Conservation (phyloP, 1,140 invertebrate genomes). For the Zophobas atratus region DNA sequence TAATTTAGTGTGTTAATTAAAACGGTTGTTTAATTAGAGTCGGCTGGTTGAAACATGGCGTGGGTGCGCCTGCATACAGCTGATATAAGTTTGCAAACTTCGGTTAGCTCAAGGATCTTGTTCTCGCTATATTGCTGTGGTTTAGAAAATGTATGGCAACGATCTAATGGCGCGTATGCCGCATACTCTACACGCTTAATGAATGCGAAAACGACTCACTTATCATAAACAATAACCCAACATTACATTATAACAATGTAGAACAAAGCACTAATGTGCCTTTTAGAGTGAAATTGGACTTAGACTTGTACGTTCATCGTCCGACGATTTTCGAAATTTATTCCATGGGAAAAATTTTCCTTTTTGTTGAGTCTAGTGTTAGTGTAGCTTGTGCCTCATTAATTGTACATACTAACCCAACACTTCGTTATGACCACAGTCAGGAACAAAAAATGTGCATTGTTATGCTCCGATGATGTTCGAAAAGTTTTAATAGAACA, state of each 20-base stretch:
- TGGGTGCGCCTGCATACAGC: constrained; percentile 60
- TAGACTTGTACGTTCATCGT: too few species aligned
- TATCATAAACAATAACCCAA: constrained; percentile 27
- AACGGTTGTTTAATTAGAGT: constrained; percentile 69
- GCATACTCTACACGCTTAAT: constrained; percentile 49
- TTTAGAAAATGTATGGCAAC: constrained; percentile 53
- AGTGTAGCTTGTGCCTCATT: too few species aligned
- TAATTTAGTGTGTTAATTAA: constrained; percentile 69
- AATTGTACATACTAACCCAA: too few species aligned
- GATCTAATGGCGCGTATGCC: constrained; percentile 45
- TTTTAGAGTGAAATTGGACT: not conserved
- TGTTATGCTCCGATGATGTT: too few species aligned
- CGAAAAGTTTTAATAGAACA: too few species aligned
- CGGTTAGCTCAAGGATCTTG: constrained; percentile 56
- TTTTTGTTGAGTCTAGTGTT: too few species aligned
- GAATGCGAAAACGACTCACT: constrained; percentile 42
- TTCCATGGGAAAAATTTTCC: too few species aligned
- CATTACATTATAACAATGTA: constrained; percentile 25
- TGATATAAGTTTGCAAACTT: constrained; percentile 64
- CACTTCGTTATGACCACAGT: too few species aligned
- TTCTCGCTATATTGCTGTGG: constrained; percentile 55
- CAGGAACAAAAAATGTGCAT: too few species aligned
- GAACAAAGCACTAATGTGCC: constrained; percentile 25
- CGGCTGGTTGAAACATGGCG: constrained; percentile 62
- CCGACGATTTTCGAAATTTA: too few species aligned